phyloP scores from a whole-genome alignment of 2,888 invertebrate genomes.

The Anodontia alba region DNA sequence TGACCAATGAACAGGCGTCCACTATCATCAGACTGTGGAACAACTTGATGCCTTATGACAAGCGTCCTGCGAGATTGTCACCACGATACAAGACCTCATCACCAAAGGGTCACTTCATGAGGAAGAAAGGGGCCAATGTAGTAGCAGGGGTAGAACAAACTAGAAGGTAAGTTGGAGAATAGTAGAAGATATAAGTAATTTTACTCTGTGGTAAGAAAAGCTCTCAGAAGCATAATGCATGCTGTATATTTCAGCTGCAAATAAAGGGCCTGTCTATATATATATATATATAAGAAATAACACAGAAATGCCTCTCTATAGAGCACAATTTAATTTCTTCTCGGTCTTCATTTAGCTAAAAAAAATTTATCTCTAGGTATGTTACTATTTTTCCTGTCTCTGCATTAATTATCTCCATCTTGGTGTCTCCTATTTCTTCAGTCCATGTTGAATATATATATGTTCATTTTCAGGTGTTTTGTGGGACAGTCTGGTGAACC shows the following conservation, averaged over 20 bases:
- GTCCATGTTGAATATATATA: too few relatives aligned
- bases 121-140: constrained; percentile 17
- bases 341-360: too few relatives aligned
- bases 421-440: too few relatives aligned
- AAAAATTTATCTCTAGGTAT: background rate
- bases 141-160: constrained; percentile 42
- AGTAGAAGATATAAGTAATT: too few relatives aligned
- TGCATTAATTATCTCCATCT: too few relatives aligned
- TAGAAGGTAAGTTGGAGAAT: constrained; percentile 31
- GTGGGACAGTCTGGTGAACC: constrained; percentile 20
- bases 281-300: too few relatives aligned
- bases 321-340: too few relatives aligned
- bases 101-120: constrained; percentile 33
- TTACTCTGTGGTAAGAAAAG: too few relatives aligned
- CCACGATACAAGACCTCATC: background rate
- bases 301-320: too few relatives aligned
- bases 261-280: too few relatives aligned
- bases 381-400: background rate
- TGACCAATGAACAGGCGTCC: background rate
- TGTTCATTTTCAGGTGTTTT: constrained; percentile 29
- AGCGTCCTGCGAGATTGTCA: constrained; percentile 26
- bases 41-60: constrained; percentile 31
- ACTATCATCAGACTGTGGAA: constrained; percentile 17
- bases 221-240: too few relatives aligned
- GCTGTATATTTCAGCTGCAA: too few relatives aligned